Evolutionary conservation across 1,140 invertebrate genomes (phyloP), one percentile per base, ranked within the genome.

Genomic region (Diabrotica virgifera): DNA sequence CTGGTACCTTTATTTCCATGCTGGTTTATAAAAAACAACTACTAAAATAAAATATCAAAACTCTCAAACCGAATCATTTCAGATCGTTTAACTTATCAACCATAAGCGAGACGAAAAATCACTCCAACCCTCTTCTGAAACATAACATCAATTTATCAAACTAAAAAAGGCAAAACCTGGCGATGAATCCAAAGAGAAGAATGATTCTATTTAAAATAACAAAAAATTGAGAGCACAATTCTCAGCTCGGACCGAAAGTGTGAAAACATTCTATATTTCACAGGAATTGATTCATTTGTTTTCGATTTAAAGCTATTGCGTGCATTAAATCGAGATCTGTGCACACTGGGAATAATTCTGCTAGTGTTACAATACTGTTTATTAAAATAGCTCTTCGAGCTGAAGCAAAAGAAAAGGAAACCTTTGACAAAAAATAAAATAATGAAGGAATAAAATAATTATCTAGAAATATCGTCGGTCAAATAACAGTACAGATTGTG

Each of bases 241-340:
- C 24, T 46, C 54, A n/a, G 13, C 52, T 36, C 59, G 55, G 60
- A 66, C 24, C 5, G 38, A 24, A 35, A 52, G 40, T 60, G 59
- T 62, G 52, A 62, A 62, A 40, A 62, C 61, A 54, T 51, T 55
- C 40, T 67, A 64, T 67, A 58, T 67, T 59, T 36, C 12, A 60
- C 35, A 6, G 7, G 46, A 67, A 63, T 63, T 67, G 65, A 63
- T 62, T 63, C 56, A 67, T 67, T 67, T 67, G 65, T 67, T 67
- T 67, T 64, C 46, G 53, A 67, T 36, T 52, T 38, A 63, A 57
- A 59, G 52, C 35, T 24, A 24, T 24, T 46, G 40, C 40, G 40
- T 3, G 40, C 5, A 46, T 46, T 46, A 46, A n/a, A 46, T 10
- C n/a, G 40, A 46, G 40, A n/a, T 46, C n/a, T 46, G n/a, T 46